Percentiles rank a stretch among this genome's conserved stretches.
These are phyloP conservation scores for Chrysolina haemoptera DNA, from an alignment of 2,888 invertebrate genomes.

Conservation along the genomic window DNA sequence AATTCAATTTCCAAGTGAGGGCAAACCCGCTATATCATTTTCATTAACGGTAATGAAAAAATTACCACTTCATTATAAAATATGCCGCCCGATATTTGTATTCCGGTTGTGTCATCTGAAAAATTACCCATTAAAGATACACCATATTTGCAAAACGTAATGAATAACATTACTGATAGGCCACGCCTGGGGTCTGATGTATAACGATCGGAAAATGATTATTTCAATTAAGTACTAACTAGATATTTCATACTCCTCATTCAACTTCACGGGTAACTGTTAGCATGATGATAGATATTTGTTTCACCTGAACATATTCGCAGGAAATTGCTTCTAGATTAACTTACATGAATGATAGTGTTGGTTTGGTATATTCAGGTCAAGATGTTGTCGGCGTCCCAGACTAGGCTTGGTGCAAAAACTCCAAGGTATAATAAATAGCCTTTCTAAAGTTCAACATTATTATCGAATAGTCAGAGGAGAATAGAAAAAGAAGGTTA, in stretches of 20 bases:
- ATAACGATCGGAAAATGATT: slow-evolving; percentile 14
- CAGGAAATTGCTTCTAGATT: slow-evolving; percentile 13
- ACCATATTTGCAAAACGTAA: slow-evolving; percentile 13
- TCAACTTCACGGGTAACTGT: slow-evolving; percentile 13
- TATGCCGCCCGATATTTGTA: no score
- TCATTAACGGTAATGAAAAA: no score
- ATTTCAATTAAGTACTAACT: slow-evolving; percentile 21
- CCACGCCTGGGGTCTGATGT: slow-evolving; percentile 13
- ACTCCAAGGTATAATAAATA: no score
- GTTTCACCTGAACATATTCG: slow-evolving; percentile 4
- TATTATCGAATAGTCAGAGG: no score
- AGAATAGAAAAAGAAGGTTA: no score
- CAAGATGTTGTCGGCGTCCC: background rate
- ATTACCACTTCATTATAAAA: no score
- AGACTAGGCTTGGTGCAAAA: background rate
- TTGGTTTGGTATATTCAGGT: slow-evolving; percentile 4
- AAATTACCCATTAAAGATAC: background rate
- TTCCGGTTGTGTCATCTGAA: background rate
- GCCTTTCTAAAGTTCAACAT: no score
- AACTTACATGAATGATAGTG: background rate
- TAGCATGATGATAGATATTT: slow-evolving; percentile 18
- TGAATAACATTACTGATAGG: slow-evolving; percentile 11
- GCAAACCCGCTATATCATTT: no score
- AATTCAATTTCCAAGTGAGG: no score
- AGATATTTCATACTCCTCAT: slow-evolving; percentile 9